Evolutionary conservation across 2,888 invertebrate genomes (phyloP).

Genomic region (Eugnorisma glareosa): DNA sequence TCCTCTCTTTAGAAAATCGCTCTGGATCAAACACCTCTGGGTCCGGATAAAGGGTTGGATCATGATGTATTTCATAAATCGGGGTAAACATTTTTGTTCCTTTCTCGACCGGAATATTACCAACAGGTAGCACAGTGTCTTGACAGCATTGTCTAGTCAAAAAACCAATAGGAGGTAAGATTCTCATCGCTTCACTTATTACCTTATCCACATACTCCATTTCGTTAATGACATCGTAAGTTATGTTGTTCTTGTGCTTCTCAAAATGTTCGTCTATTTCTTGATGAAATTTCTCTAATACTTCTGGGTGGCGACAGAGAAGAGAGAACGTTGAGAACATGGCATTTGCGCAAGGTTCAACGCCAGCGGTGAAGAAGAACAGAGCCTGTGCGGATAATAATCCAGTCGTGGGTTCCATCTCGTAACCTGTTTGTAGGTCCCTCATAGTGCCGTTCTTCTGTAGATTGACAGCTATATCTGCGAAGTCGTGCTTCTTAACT

Average conservation of each 20-base stretch:
- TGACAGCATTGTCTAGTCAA: conserved; percentile 72
- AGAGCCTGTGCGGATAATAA: conserved; percentile 63
- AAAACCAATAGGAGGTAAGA: conserved; percentile 78
- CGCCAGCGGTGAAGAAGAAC: conserved; percentile 74
- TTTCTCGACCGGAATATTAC: conserved; percentile 77
- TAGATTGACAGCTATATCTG: conserved; percentile 75
- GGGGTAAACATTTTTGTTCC: conserved; percentile 78
- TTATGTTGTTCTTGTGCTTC: conserved; percentile 39
- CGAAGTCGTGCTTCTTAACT: conserved; percentile 77
- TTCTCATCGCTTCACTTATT: conserved; percentile 65
- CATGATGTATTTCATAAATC: conserved; percentile 81
- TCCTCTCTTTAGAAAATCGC: conserved; percentile 74
- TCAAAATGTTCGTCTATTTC: conserved; percentile 57
- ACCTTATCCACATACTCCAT: conserved; percentile 80
- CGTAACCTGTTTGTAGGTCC: conserved; percentile 72
- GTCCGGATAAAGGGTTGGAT: conserved; percentile 82
- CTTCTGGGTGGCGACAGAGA: conserved; percentile 75
- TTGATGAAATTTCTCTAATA: conserved; percentile 67
- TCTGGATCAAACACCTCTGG: conserved; percentile 85
- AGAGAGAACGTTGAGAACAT: conserved; percentile 72
- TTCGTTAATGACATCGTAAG: conserved; percentile 68
- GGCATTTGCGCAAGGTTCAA: conserved; percentile 73
- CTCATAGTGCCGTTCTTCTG: conserved; percentile 74
- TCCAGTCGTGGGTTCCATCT: conserved; percentile 76
- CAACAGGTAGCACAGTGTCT: conserved; percentile 77